These are phyloP conservation scores for Cheilosia pagana DNA, from an alignment of 2,888 invertebrate species.

Conservation along the genomic window DNA sequence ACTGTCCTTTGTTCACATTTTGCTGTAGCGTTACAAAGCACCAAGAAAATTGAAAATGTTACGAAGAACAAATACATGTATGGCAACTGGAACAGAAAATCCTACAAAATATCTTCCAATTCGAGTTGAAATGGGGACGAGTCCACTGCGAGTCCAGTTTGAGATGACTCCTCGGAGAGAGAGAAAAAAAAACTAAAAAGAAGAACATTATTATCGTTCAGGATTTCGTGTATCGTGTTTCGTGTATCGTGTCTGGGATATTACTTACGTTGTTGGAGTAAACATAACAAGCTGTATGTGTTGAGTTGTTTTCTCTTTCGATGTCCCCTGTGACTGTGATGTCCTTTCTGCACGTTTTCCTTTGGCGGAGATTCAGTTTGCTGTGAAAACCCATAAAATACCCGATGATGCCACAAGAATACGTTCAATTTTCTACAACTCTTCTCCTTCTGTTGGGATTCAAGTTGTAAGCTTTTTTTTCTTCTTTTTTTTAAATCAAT, in stretches of 20 bases:
- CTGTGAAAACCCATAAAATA: constrained; percentile 59
- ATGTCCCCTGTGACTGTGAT: constrained; percentile 29
- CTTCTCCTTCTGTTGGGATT: constrained; percentile 36
- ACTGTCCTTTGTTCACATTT: constrained; percentile 15
- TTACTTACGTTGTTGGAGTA: constrained; percentile 47
- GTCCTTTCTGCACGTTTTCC: constrained; percentile 41
- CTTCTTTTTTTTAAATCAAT: not conserved
- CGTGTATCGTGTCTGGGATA: constrained; percentile 37
- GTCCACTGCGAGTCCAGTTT: constrained; percentile 41
- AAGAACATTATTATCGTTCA: constrained; percentile 44
- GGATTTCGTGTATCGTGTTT: constrained; percentile 23
- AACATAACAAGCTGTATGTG: constrained; percentile 14
- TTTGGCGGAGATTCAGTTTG: constrained; percentile 22
- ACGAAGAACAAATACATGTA: constrained; percentile 1
- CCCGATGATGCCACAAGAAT: constrained; percentile 39
- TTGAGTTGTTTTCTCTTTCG: constrained; percentile 26
- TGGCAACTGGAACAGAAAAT: not conserved
- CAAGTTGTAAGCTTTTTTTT: constrained; percentile 31
- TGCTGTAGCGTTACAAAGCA: constrained; percentile 1
- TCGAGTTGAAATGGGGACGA: constrained; percentile 8
- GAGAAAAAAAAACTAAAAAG: not conserved
- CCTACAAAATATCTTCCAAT: constrained; percentile 9
- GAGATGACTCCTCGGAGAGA: constrained; percentile 10
- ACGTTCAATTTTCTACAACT: constrained; percentile 52
- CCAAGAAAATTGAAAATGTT: constrained; percentile 60